Evolutionary conservation across 2,888 invertebrate species (phyloP).

Genomic region (Hymenopus coronatus): DNA sequence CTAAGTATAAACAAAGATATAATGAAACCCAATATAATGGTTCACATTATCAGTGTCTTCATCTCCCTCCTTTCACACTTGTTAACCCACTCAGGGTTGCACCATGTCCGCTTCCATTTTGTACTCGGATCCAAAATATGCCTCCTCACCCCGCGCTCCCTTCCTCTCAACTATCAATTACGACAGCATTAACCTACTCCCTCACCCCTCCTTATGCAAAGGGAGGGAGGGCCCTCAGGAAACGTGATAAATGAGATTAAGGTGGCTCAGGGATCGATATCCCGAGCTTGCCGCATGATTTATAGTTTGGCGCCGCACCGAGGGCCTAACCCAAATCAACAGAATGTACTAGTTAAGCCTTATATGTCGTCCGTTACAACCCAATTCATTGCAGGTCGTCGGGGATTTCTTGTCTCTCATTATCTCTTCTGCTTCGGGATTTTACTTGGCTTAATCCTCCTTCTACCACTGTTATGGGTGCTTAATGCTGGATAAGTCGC

Average conservation of each 20-base stretch:
- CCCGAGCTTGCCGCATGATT: not conserved
- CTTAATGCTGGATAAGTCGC: not conserved
- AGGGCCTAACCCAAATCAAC: not conserved
- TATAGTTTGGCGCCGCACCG: not conserved
- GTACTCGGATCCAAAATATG: not conserved
- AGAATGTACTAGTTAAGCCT: not conserved
- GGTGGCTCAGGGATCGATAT: constrained; percentile 1
- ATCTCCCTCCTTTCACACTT: not conserved
- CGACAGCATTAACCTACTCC: not conserved
- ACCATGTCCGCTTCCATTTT: not conserved
- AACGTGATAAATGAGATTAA: constrained; percentile 15
- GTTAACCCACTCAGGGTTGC: not conserved
- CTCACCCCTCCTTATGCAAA: not conserved
- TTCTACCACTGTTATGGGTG: not conserved
- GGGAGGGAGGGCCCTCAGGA: not conserved
- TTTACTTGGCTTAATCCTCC: not conserved
- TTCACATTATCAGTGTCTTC: not conserved
- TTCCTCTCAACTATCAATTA: constrained; percentile 3
- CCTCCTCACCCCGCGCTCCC: not conserved
- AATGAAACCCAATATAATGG: not conserved
- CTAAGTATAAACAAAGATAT: not conserved
- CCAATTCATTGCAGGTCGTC: not conserved
- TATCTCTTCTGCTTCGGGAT: not conserved
- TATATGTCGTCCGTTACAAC: not conserved
- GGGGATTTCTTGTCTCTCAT: not conserved